phyloP scores from a whole-genome alignment of 2,797 vertebrate species.

The Moxostoma hubbsi region DNA sequence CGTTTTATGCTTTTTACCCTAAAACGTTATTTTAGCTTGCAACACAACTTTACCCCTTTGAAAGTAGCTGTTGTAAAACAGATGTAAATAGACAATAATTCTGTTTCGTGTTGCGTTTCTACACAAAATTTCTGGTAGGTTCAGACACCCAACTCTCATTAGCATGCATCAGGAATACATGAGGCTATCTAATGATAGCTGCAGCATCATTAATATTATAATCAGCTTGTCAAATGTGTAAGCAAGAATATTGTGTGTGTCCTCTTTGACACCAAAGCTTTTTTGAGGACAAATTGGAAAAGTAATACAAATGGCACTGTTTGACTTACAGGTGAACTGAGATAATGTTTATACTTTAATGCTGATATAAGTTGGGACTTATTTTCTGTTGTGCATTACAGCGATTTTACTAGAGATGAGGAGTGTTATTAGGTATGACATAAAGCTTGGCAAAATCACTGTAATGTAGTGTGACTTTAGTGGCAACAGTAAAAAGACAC shows the following conservation, averaged over 20 bases:
- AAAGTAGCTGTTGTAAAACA: background rate
- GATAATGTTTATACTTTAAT: constrained; percentile 20
- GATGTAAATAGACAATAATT: background rate
- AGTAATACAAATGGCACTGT: constrained; percentile 30
- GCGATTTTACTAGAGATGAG: background rate
- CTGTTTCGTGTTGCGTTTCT: background rate
- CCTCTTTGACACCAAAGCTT: constrained; percentile 6
- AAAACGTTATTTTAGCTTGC: constrained; percentile 4
- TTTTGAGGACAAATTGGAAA: constrained; percentile 23
- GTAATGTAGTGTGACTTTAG: no score
- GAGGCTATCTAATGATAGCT: constrained; percentile 37
- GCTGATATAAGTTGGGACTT: background rate
- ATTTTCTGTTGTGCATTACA: background rate
- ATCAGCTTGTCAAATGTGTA: constrained; percentile 50
- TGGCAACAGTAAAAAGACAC: no score
- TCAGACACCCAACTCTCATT: constrained; percentile 42
- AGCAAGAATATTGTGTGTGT: constrained; percentile 47
- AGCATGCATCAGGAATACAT: constrained; percentile 51
- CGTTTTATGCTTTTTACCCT: background rate
- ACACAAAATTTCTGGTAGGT: background rate
- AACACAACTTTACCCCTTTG: background rate
- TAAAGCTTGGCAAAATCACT: no score
- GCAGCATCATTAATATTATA: constrained; percentile 59
- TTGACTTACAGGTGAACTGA: constrained; percentile 5
- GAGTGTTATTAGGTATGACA: no score